Percentiles rank a stretch among this genome's conserved stretches.
These are phyloP conservation scores for Diplolepis rosae DNA, from an alignment of 2,888 invertebrate genomes.

Conservation along the genomic window DNA sequence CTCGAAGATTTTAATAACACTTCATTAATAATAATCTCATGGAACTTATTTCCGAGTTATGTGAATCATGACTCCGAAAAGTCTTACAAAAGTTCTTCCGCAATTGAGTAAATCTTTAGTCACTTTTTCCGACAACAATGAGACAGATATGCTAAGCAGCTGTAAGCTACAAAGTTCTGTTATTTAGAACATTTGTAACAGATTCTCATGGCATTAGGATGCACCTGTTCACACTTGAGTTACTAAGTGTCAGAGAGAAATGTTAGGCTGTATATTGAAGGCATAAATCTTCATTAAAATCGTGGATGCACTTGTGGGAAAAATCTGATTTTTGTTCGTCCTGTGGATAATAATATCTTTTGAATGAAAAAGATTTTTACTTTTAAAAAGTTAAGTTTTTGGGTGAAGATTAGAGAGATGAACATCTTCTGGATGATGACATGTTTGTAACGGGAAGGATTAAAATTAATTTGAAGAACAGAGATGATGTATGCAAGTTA, in stretches of 20 bases:
- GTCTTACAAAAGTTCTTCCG: not conserved
- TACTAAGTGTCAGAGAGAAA: not conserved
- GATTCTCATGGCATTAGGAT: not conserved
- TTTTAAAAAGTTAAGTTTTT: not conserved
- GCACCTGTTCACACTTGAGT: not conserved
- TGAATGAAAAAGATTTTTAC: not conserved
- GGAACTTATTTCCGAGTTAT: not conserved
- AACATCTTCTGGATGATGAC: not conserved
- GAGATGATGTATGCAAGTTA: not conserved
- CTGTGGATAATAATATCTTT: not conserved
- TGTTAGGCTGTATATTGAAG: not conserved
- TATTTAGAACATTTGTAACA: not conserved
- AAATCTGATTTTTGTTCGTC: not conserved
- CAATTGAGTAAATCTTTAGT: not conserved
- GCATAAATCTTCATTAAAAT: slow-evolving; percentile 1
- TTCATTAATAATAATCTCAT: not conserved
- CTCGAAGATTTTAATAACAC: not conserved
- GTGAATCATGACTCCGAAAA: not conserved
- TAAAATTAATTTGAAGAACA: not conserved
- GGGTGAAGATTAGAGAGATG: not conserved
- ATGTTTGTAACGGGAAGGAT: not conserved
- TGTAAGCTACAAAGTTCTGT: not conserved
- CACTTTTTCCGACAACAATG: not conserved
- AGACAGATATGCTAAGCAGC: not conserved
- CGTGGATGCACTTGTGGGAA: no score